Base-by-base conservation (phyloP, 2,797 vertebrate species). In the Gobio occitaniae region DNA sequence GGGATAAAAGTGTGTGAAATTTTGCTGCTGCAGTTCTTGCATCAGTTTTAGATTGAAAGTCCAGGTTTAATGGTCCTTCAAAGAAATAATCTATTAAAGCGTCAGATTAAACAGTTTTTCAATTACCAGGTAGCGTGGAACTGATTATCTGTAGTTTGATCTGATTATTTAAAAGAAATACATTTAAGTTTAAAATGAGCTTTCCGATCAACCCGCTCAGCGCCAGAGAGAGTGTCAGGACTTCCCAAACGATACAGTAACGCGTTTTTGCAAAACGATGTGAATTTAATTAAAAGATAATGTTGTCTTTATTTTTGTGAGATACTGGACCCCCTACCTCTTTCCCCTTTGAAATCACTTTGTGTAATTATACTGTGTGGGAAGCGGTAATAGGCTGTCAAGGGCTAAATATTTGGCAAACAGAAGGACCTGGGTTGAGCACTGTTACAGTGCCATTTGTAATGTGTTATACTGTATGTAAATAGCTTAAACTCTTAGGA, bases 211-310 rank as follows among this genome's bases (percentile, higher is more conserved):
- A 78, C 44, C 63, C 29, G 16, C 72, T 61, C 41, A 1, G 47
- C 19, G 11, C 81, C 56, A 21, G 54, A 36, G 81, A 77, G 29
- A 66, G 16, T 84, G 72, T 81, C 78, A 88, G 83, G 65, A 88
- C 90, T 93, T 91, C 92, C 91, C 89, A 92, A 93, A 94, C 92
- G 90, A 93, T 91, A 91, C 79, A 79, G 56, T 82, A 52, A 89
- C 84, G 90, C 90, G 91, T 92, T 92, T 91, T 92, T 91, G 89
- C 90, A 92, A 94, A 93, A 93, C 91, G 41, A 88, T 93, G 91
- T 92, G 93, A 95, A 94, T 95, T 92, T 95, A 95, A 96, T 96
- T 94, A 95, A 95, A 95, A 95, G 94, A 95, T 95, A 95, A 94
- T 94, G 93, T 92, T 90, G 88, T 86, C 89, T 86, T 91, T 92